These are phyloP conservation scores for Fukomys damarensis DNA, from an alignment of 2,113 vertebrate genomes.

Conservation along the genomic window DNA sequence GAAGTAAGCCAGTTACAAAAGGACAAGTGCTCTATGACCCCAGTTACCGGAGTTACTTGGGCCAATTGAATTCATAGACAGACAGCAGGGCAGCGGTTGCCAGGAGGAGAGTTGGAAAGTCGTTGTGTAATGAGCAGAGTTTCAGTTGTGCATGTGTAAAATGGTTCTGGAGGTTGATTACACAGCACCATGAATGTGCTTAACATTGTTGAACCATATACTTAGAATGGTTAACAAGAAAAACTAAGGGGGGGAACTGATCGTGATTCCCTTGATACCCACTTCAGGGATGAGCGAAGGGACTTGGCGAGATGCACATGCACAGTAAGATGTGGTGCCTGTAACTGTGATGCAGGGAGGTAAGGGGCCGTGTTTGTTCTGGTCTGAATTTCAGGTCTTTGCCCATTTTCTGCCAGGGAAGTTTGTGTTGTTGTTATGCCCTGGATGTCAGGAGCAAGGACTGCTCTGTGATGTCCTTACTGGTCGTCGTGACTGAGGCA, in stretches of 20 bases:
- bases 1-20: background rate
- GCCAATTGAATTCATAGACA: background rate
- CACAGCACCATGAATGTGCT: no score
- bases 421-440: background rate
- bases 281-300: accelerated
- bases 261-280: accelerated
- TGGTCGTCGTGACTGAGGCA: background rate
- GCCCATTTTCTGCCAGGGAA: background rate
- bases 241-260: background rate
- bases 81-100: background rate
- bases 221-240: background rate
- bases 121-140: background rate
- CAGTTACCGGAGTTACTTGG: accelerated
- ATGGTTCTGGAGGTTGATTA: background rate
- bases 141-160: background rate
- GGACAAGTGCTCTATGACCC: background rate
- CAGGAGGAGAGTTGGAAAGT: background rate
- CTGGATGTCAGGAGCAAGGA: background rate
- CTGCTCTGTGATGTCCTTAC: background rate
- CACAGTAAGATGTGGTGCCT: accelerated
- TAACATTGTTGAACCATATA: background rate
- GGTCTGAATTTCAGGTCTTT: background rate
- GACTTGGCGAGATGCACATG: accelerated
- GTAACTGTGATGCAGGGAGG: background rate
- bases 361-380: background rate